A percentile compares a stretch with the other conserved stretches of the same genome.
phyloP scores from a whole-genome alignment of 2,797 vertebrate genomes.

The Heterohyrax brucei region DNA sequence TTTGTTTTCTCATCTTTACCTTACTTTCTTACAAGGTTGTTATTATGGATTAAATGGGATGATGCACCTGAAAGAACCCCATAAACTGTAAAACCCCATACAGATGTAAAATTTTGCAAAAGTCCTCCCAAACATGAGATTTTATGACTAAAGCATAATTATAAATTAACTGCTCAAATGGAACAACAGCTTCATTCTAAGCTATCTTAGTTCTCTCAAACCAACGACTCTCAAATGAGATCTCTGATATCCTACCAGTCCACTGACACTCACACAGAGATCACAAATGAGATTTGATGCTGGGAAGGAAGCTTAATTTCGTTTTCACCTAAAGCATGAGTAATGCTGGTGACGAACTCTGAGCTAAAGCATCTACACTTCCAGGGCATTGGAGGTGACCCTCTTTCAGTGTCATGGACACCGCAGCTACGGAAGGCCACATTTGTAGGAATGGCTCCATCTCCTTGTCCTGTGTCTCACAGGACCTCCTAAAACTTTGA shows the following conservation, averaged over 20 bases:
- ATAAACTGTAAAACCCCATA: conserved; percentile 3
- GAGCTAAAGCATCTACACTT: not conserved
- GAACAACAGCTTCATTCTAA: conserved; percentile 33
- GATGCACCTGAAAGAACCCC: not conserved
- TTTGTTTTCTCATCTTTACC: conserved; percentile 35
- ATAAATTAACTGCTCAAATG: conserved; percentile 15
- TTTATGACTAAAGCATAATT: conserved; percentile 12
- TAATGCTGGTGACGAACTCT: not conserved
- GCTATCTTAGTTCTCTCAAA: conserved; percentile 33
- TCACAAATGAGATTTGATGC: not conserved
- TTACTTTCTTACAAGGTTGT: conserved; percentile 44
- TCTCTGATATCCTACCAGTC: not conserved
- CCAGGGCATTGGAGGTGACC: not conserved
- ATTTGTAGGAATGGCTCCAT: not conserved
- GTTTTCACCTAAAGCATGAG: conserved; percentile 23
- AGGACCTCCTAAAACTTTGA: not conserved
- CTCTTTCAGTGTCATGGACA: not conserved
- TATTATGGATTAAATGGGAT: not conserved
- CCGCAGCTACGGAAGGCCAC: not conserved
- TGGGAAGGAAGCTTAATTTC: not conserved
- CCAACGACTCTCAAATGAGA: not conserved
- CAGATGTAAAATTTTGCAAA: conserved; percentile 11
- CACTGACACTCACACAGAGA: not conserved
- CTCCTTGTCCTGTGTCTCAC: not conserved
- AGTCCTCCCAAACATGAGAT: not conserved